Percentiles rank a stretch among this genome's conserved stretches.
Conservation (phyloP, 35 echinoderm and acorn worm species). For the Acanthaster planci region DNA sequence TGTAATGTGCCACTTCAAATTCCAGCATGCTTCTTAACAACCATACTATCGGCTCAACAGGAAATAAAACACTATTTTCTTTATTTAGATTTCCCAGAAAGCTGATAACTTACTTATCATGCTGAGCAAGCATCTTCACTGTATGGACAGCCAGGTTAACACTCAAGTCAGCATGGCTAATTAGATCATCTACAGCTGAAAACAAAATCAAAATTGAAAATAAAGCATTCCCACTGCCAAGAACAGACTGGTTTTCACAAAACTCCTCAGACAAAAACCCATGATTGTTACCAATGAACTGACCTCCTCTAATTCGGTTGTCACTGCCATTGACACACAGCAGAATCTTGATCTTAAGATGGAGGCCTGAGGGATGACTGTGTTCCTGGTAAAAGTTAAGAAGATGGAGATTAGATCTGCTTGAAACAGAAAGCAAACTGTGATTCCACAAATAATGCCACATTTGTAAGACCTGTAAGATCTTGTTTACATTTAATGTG, state of each 20-base stretch:
- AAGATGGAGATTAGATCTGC: too few relatives aligned
- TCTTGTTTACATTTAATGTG: too few relatives aligned
- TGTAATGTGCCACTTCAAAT: too few relatives aligned
- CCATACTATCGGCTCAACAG: too few relatives aligned
- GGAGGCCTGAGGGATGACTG: conserved; percentile 75
- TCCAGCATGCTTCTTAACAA: not conserved
- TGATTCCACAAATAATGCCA: too few relatives aligned
- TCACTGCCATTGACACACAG: conserved; percentile 45
- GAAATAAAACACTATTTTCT: too few relatives aligned
- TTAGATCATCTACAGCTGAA: conserved; percentile 83
- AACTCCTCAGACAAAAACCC: not conserved
- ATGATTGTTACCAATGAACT: not conserved
- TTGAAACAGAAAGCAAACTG: too few relatives aligned
- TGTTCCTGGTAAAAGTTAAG: conserved; percentile 76
- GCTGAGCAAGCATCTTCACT: conserved; percentile 57
- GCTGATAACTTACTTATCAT: conserved; percentile 56
- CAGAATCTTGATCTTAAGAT: conserved; percentile 84
- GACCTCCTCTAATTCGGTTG: conserved; percentile 74
- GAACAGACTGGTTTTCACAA: too few relatives aligned
- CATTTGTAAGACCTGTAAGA: too few relatives aligned
- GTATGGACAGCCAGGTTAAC: conserved; percentile 76
- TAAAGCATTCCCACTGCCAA: not conserved
- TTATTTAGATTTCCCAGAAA: too few relatives aligned
- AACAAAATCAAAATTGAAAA: conserved; percentile 21
- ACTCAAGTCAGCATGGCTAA: conserved; percentile 58